Evolutionary conservation across 2,888 invertebrate genomes (phyloP).

Genomic region (Drosophila testacea): DNA sequence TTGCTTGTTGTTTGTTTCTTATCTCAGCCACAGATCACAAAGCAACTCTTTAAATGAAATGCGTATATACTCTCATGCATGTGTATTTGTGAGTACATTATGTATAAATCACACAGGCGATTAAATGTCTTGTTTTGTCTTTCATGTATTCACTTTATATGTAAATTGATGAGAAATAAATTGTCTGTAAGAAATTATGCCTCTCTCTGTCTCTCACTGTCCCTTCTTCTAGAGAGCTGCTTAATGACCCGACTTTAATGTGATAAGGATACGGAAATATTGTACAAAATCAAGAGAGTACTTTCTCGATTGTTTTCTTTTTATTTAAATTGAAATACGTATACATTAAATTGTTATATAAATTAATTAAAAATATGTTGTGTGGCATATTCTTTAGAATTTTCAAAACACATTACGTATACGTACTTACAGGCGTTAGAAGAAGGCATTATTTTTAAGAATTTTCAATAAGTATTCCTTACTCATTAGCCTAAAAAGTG

Average conservation of each 20-base stretch:
- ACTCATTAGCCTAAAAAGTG: too few relatives aligned
- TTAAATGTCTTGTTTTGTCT: conserved; percentile 63
- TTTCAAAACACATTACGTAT: too few relatives aligned
- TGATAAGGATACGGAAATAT: conserved; percentile 5
- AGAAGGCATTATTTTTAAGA: too few relatives aligned
- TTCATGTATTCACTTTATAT: conserved; percentile 45
- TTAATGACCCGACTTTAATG: conserved; percentile 3
- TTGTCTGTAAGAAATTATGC: conserved; percentile 27
- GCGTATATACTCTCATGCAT: conserved; percentile 18
- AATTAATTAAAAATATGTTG: neutral
- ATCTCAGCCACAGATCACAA: conserved; percentile 51
- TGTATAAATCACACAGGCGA: conserved; percentile 70
- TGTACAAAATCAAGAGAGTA: neutral
- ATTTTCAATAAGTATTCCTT: too few relatives aligned
- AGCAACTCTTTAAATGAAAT: conserved; percentile 56
- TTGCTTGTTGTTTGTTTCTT: conserved; percentile 56
- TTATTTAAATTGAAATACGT: neutral
- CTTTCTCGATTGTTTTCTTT: neutral
- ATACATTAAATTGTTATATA: neutral
- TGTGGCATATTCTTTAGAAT: neutral
- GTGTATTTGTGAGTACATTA: conserved; percentile 32
- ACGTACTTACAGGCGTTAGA: too few relatives aligned
- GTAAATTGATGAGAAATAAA: conserved; percentile 52
- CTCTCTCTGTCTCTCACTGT: neutral
- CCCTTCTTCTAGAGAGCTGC: neutral